These are phyloP conservation scores for Dendrocincla fuliginosa DNA, from an alignment of 2,797 vertebrate genomes.

Conservation along the genomic window DNA sequence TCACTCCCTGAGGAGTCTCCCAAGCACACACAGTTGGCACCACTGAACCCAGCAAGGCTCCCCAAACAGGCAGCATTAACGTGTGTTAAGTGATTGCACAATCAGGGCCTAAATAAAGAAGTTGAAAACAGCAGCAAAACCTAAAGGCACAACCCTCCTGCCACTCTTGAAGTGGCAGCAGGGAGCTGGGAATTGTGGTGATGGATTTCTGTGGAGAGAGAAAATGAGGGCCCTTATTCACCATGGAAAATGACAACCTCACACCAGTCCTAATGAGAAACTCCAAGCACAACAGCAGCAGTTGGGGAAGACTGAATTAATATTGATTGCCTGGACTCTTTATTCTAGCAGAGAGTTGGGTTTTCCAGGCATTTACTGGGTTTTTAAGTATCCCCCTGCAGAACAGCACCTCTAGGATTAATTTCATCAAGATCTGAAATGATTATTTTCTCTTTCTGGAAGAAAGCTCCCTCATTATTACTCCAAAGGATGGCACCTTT, in stretches of 20 bases:
- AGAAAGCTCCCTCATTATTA: background rate
- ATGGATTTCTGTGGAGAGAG: background rate
- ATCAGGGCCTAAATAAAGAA: background rate
- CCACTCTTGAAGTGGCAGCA: background rate
- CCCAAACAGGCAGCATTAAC: background rate
- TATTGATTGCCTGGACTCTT: conserved; percentile 3
- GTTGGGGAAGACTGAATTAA: conserved; percentile 12
- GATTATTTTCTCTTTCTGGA: background rate
- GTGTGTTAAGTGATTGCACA: background rate
- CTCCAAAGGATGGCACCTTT: background rate
- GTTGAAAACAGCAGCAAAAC: background rate
- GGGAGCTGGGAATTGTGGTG: background rate
- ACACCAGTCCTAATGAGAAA: background rate
- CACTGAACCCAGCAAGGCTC: background rate
- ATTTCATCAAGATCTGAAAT: background rate
- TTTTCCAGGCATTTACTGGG: background rate
- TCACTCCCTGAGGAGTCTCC: background rate
- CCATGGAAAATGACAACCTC: background rate
- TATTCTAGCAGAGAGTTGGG: background rate
- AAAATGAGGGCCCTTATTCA: background rate
- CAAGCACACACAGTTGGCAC: background rate
- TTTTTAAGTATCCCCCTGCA: background rate
- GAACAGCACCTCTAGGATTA: background rate
- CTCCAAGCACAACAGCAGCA: background rate
- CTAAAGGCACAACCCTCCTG: background rate